Base-by-base conservation (phyloP, 2,113 vertebrate species). In the Centrocercus urophasianus region DNA sequence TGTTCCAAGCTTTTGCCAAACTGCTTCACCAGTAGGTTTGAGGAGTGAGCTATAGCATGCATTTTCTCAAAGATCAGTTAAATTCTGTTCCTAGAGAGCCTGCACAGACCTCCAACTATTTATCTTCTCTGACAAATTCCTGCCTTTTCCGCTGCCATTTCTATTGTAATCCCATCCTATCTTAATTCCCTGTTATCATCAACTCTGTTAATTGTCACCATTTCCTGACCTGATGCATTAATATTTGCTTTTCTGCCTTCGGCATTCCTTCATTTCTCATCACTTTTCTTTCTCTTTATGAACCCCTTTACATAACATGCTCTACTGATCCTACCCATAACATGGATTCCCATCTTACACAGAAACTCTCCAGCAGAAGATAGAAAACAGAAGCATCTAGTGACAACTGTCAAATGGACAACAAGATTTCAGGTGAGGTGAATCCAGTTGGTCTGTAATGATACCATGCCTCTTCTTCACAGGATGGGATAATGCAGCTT, bases 201-300 rank as follows among this genome's bases (percentile, higher is more conserved):
- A 88, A 71, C 79, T 80, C 93, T 75, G 71, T 87, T 71, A 61
- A 92, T 17, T 56, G 52, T 81, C 75, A 63, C 63, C 66, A 17
- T 50, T 90, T 89, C 90, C 95, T 92, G 66, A 92, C 66, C 79
- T 70, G 19, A 30, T 21, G 88, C 63, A 87, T 88, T 72, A 86
- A 91, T 36, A 64, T 50, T 83, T 89, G 64, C 40, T 95, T 89
- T 93, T 80, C 77, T 86, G 50, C 85, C 85, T 93, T 97, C 92
- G 89, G 64, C 61, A 88, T 83, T 74, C 83, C 89, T 94, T 96
- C 83, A 96, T 81, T 94, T 73, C 90, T 89, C 56, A 87, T 83
- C 43, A 85, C 66, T 60, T 91, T 95, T 57, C 13, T 88, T 82
- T 86, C 90, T 93, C 83, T 93, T 93, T 81, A 86, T 27, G 59